Evolutionary conservation across 2,888 invertebrate species (phyloP), one percentile per base, ranked within the genome.

Genomic region (Stegophylla sp.): DNA sequence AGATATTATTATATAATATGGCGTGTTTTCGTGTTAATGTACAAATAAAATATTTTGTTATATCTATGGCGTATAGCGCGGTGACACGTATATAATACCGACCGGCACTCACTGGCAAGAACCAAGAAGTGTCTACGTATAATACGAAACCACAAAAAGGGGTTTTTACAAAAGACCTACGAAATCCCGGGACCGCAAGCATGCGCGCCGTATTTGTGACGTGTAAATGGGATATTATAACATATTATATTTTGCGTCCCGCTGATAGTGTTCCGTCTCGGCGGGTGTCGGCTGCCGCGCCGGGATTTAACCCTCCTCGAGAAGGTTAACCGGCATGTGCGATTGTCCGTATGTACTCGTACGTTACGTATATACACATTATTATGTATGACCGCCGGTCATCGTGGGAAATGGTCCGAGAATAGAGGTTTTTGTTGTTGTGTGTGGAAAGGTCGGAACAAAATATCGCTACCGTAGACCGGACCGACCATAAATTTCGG

Each of bases 341-440:
- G 56, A 66, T 76, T 66, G 76, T 66, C 76, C 76, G 7, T 34
- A 34, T 34, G 34, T 34, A 34, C 34, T 3, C 34, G 34, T 34
- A 34, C 34, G 7, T 5, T 34, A 34, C 34, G 34, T 7, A 7
- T 34, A 34, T 34, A 34, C 7, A 34, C 34, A 34, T 34, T 34
- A 34, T 34, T 34, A 7, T 34, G 34, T 34, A 34, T 13, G 63
- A 26, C 15, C 77, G 69, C 20, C 17, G 77, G 77, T 79, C 74
- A 64, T 69, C 77, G 77, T 79, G 77, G 67, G 77, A 79, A 77
- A 56, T 43, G 76, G 67, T 69, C 77, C 67, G 59, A 17, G 48
- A 69, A 59, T 45, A 48, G n/a, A n/a, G 77, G 67, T 76, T 66
- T 66, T 76, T 63, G n/a, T 51, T 9, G 15, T 13, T 26, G 63